phyloP scores from a whole-genome alignment of 2,888 invertebrate genomes.

The Hirtodrosophila confusa region DNA sequence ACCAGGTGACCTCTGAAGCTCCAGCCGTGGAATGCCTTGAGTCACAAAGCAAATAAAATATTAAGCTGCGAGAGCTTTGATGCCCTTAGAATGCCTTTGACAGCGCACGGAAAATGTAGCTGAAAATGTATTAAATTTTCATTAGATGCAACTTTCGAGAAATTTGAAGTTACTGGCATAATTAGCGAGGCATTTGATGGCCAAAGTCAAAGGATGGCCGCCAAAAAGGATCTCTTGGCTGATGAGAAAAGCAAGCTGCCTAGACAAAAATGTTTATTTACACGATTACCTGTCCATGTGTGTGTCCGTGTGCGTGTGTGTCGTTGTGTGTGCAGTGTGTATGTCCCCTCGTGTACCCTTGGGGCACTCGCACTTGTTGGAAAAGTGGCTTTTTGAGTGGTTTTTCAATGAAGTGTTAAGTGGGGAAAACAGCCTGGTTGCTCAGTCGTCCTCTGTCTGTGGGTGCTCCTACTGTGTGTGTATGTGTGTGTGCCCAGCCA shows the following conservation, averaged over 20 bases:
- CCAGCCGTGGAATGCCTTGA: conserved; percentile 17
- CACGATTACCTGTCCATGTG: conserved; percentile 8
- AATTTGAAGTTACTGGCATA: conserved; percentile 10
- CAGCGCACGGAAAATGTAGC: not conserved
- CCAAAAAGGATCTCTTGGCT: conserved; percentile 13
- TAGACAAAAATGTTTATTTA: conserved; percentile 58
- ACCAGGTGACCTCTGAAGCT: conserved; percentile 1
- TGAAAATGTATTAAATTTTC: conserved; percentile 45
- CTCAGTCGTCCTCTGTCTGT: conserved; percentile 36
- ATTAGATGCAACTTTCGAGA: conserved; percentile 32
- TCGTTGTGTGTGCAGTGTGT: conserved; percentile 8
- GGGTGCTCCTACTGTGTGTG: conserved; percentile 2
- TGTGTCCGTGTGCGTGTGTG: conserved; percentile 20
- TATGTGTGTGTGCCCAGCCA: conserved; percentile 33
- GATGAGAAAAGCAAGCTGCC: conserved; percentile 21
- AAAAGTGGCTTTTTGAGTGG: conserved; percentile 79
- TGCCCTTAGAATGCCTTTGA: conserved; percentile 45
- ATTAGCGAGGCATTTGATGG: conserved; percentile 54
- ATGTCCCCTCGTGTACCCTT: conserved; percentile 17
- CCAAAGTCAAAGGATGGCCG: conserved; percentile 36
- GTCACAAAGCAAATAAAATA: conserved; percentile 17
- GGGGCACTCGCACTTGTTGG: conserved; percentile 48
- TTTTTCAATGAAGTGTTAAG: conserved; percentile 82
- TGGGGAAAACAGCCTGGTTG: conserved; percentile 65
- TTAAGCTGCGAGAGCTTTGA: conserved; percentile 10